Evolutionary conservation across 2,797 vertebrate species (phyloP).

Genomic region (Pelobates cultripes): DNA sequence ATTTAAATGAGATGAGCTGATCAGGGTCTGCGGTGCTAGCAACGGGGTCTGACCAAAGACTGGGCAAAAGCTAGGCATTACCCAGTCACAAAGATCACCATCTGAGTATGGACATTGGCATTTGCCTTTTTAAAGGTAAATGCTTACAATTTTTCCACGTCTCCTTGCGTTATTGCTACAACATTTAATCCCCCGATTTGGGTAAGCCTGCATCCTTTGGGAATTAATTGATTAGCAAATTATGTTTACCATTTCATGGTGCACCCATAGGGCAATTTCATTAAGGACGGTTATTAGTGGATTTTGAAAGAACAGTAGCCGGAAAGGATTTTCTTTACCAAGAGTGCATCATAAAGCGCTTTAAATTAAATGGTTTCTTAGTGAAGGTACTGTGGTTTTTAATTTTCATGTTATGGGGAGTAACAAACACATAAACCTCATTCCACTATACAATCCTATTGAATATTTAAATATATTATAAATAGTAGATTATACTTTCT

Average conservation of each 20-base stretch:
- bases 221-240: not conserved
- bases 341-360: not conserved
- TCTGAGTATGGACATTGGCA: not conserved
- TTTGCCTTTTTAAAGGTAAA: not conserved
- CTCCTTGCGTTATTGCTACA: not conserved
- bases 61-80: not conserved
- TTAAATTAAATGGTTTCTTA: not conserved
- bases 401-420: no score
- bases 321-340: not conserved
- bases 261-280: not conserved
- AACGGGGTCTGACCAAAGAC: not conserved
- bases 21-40: not conserved
- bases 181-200: not conserved
- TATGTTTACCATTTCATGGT: not conserved
- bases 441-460: no score
- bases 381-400: no score
- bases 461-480: no score
- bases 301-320: not conserved
- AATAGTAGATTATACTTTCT: no score
- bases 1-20: not conserved
- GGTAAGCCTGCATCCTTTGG: not conserved
- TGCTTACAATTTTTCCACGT: not conserved
- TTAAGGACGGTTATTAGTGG: not conserved
- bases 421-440: no score
- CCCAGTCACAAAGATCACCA: not conserved